phyloP scores from a whole-genome alignment of 1,140 invertebrate genomes.

The Ostrea edulis region DNA sequence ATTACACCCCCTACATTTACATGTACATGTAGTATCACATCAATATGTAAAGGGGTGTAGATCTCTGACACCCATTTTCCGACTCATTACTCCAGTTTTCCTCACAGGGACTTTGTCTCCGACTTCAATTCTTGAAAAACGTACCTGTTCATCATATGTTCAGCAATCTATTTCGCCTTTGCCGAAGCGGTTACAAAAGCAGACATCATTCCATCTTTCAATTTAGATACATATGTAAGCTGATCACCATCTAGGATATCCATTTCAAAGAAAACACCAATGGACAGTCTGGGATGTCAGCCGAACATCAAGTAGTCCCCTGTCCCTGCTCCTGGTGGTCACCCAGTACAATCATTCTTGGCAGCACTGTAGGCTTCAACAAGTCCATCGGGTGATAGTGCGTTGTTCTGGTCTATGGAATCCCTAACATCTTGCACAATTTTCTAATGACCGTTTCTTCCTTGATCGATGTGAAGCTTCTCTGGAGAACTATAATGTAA shows the following conservation, averaged over 20 bases:
- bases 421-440: no score
- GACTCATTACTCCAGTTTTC: background rate
- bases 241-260: background rate
- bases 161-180: background rate
- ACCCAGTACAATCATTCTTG: constrained; percentile 42
- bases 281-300: background rate
- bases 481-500: no score
- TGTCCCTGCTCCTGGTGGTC: no score
- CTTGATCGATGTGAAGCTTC: no score
- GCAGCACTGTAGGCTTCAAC: constrained; percentile 45
- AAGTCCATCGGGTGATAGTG: no score
- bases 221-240: background rate
- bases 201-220: no score
- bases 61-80: background rate
- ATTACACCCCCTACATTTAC: no score
- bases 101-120: background rate
- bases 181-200: no score
- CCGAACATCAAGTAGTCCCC: constrained; percentile 45
- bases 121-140: background rate
- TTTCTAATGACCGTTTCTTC: no score
- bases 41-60: no score
- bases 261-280: constrained; percentile 18
- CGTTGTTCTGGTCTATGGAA: no score
- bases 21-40: no score
- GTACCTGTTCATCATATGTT: background rate